Base-by-base conservation (phyloP, 1,140 invertebrate genomes). In the Chlorops oryzae region DNA sequence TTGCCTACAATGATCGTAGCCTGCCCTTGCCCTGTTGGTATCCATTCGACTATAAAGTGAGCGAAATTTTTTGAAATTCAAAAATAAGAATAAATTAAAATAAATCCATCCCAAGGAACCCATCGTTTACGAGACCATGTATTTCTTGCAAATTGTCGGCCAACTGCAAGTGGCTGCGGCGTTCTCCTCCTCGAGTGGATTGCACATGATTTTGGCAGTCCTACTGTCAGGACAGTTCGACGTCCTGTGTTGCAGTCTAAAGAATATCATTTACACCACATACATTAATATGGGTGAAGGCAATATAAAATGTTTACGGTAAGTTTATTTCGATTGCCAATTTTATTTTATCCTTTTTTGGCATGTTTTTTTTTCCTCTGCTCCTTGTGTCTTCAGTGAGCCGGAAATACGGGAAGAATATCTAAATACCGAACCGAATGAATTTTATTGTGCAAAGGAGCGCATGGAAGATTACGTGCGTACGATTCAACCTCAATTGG, bases 11-110 rank as follows among this genome's bases (percentile, higher is more conserved):
- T 13, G 66, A 70, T 40, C 50, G 52, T 13, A 66, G 57, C 34
- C 47, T 69, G 9, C 66, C 66, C 0, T 50, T 69, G n/a, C 56
- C 57, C 45, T 69, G 66, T 43, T 69, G 65, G 66, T 69, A 69
- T 62, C 66, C 66, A 18, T 62, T 69, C 21, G 63, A 69, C 49
- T 65, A 59, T 50, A 65, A 55, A 9, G 66, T 66, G 38, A 37
- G 44, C 48, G 9, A 21, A n/a, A 35, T 15, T 12, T 40, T 32
- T 32, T 15, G 28, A 32, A 32, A 13, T 23, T 28, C 22, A 13
- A 15, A 15, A 7, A 22, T 18, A 45, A 45, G 22, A 13, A 6
- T 28, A 28, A 17, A 45, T 34, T 35, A 46, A 34, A 32, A 9
- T 32, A 9, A 32, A 9, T 32, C 28, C 15, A 10, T 32, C 15